Conservation (phyloP, 2,113 vertebrate genomes). For the Potamarius usumacintae region DNA sequence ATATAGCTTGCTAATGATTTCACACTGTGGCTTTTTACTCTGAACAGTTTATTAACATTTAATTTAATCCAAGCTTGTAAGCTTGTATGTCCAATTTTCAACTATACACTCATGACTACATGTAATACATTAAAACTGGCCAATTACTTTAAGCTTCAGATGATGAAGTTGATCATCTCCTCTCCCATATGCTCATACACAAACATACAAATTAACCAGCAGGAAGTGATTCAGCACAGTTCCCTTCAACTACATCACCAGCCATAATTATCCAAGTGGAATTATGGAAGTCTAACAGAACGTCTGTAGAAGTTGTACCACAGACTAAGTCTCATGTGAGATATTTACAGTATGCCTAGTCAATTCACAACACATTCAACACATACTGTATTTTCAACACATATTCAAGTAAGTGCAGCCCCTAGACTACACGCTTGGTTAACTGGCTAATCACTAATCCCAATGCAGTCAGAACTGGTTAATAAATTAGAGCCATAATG, state of each 20-base stretch:
- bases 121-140: neutral
- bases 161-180: neutral
- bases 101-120: too few relatives aligned
- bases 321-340: neutral
- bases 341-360: neutral
- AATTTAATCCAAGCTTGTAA: slow-evolving; percentile 8
- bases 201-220: slow-evolving; percentile 39
- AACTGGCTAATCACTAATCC: neutral
- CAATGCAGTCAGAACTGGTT: neutral
- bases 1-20: slow-evolving; percentile 29
- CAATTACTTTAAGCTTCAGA: neutral
- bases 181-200: slow-evolving; percentile 33
- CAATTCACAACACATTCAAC: neutral
- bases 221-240: slow-evolving; percentile 71
- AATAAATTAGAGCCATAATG: slow-evolving; percentile 17
- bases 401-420: neutral
- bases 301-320: slow-evolving; percentile 23
- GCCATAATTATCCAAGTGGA: slow-evolving; percentile 69
- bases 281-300: slow-evolving; percentile 55
- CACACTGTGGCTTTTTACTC: slow-evolving; percentile 17
- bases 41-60: neutral
- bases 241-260: slow-evolving; percentile 42
- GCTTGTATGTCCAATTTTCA: neutral
- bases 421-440: neutral
- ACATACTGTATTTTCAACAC: neutral